Evolutionary conservation across 2,888 invertebrate species (phyloP).

Genomic region (Drosophila infuscata): DNA sequence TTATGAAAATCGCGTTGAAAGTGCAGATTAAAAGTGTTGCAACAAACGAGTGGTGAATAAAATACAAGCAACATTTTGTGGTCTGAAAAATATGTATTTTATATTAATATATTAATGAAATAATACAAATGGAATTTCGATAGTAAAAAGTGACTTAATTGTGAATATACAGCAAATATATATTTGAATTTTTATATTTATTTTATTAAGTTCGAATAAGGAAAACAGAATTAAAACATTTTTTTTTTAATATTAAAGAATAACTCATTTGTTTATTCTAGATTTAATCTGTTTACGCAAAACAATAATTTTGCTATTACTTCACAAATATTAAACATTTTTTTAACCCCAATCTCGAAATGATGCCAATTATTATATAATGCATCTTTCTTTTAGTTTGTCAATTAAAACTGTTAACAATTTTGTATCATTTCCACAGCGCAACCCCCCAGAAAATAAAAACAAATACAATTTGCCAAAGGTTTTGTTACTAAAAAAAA

Average conservation of each 20-base stretch:
- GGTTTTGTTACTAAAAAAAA: constrained; percentile 15
- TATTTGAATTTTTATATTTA: no score
- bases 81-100: background rate
- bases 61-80: background rate
- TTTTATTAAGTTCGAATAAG: background rate
- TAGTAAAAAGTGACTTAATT: no score
- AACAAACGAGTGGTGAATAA: background rate
- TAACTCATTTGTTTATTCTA: background rate
- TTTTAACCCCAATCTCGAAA: background rate
- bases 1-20: background rate
- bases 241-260: no score
- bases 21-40: background rate
- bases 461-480: constrained; percentile 18
- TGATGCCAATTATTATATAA: background rate
- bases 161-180: no score
- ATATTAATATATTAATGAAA: no score
- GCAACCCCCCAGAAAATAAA: constrained; percentile 2
- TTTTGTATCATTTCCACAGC: constrained; percentile 14
- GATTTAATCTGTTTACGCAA: background rate
- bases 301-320: background rate
- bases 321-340: background rate
- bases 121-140: no score
- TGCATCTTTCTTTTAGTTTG: background rate
- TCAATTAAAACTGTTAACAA: constrained; percentile 23
- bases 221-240: background rate